phyloP scores from a whole-genome alignment of 2,113 vertebrate species.

The Pandion haliaetus region DNA sequence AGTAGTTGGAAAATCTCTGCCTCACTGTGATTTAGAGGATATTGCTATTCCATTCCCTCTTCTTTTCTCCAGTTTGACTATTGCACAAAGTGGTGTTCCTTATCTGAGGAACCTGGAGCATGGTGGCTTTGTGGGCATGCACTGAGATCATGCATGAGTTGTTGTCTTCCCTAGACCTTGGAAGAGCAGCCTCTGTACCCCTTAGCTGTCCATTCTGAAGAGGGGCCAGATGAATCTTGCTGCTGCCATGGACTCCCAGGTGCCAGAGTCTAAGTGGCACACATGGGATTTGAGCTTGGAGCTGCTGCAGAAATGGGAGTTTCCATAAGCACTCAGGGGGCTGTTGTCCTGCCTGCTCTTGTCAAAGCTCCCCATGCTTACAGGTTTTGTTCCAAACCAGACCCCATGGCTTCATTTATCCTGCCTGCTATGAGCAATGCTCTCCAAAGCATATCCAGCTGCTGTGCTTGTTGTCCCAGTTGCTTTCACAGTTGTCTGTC shows the following conservation, averaged over 20 bases:
- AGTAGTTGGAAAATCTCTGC: background rate
- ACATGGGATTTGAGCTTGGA: background rate
- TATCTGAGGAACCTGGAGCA: background rate
- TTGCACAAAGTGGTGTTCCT: background rate
- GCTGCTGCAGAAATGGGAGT: background rate
- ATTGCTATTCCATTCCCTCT: background rate
- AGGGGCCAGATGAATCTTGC: background rate
- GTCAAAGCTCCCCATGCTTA: background rate
- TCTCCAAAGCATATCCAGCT: background rate
- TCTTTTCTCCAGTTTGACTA: background rate
- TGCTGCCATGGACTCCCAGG: background rate
- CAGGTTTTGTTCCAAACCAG: background rate
- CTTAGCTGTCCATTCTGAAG: background rate
- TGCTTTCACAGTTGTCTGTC: background rate
- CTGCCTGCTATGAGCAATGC: background rate
- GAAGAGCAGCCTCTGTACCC: background rate
- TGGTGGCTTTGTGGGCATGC: background rate
- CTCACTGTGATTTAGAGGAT: background rate
- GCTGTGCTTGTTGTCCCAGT: background rate
- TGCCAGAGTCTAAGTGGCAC: background rate
- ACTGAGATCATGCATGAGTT: rapidly evolving
- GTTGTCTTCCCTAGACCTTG: background rate
- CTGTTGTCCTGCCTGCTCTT: background rate
- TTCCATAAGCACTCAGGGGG: background rate
- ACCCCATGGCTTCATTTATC: background rate